phyloP scores from a whole-genome alignment of 2,888 invertebrate species.

The Spilarctia lutea region DNA sequence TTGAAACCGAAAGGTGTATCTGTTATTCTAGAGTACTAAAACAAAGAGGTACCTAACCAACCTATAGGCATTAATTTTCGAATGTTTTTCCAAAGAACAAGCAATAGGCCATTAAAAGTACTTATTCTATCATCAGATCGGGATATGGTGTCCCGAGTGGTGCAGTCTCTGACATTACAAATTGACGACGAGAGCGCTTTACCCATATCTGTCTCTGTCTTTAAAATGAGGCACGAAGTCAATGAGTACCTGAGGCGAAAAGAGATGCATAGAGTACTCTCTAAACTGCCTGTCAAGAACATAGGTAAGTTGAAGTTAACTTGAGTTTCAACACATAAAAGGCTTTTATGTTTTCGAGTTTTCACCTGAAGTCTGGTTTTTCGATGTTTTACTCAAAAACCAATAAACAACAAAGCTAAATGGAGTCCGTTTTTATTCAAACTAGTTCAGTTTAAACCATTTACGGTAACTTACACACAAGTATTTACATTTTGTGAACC shows the following conservation, averaged over 20 bases:
- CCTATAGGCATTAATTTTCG: not conserved
- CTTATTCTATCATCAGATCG: constrained; percentile 73
- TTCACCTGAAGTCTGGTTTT: not conserved
- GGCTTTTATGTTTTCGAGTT: not conserved
- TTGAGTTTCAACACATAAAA: not conserved
- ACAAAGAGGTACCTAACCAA: not conserved
- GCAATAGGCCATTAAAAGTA: not conserved
- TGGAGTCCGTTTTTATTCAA: too few species aligned
- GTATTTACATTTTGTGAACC: too few species aligned
- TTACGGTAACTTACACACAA: too few species aligned
- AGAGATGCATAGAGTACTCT: constrained; percentile 78
- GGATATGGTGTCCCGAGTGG: constrained; percentile 89
- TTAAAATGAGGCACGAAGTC: constrained; percentile 82
- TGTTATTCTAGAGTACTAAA: too few species aligned
- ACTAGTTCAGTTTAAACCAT: too few species aligned
- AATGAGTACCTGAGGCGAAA: constrained; percentile 78
- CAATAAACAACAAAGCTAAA: not conserved
- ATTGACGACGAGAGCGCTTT: constrained; percentile 77
- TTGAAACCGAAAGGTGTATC: not conserved
- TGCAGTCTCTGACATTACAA: constrained; percentile 86
- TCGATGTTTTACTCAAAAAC: not conserved
- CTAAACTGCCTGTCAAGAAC: constrained; percentile 78
- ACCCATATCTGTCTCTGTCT: constrained; percentile 82
- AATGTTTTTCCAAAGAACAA: not conserved
- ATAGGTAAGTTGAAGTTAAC: constrained; percentile 68